These are phyloP conservation scores for Glyptemys insculpta DNA, from an alignment of 2,797 vertebrate genomes.

Conservation along the genomic window DNA sequence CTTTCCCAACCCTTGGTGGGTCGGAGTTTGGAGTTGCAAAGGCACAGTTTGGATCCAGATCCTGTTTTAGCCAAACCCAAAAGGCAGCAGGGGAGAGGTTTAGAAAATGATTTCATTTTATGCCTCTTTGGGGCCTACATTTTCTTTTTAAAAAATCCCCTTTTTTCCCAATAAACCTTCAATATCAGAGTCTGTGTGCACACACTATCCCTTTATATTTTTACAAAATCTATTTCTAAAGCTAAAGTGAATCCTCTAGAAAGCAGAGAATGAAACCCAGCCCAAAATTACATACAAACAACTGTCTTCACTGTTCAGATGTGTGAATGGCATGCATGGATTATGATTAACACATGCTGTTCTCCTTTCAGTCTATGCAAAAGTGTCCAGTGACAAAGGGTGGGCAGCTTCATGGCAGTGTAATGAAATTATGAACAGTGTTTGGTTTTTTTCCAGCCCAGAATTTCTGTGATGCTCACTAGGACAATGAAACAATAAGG, in stretches of 20 bases:
- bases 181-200: neutral
- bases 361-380: neutral
- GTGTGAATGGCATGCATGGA: neutral
- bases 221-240: neutral
- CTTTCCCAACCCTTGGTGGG: neutral
- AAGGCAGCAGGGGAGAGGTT: neutral
- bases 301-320: neutral
- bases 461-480: neutral
- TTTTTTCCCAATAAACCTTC: neutral
- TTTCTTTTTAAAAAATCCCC: neutral
- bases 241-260: neutral
- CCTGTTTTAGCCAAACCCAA: neutral
- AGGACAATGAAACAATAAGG: neutral
- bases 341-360: rapidly evolving
- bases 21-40: neutral
- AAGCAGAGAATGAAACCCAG: neutral
- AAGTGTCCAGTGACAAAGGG: neutral
- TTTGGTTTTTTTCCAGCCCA: neutral
- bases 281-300: neutral
- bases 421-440: neutral
- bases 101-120: neutral
- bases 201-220: neutral
- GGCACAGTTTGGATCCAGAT: neutral
- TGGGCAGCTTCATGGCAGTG: neutral
- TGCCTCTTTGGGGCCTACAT: neutral